Conservation (phyloP, 2,113 vertebrate genomes). For the Grallaria varia region DNA sequence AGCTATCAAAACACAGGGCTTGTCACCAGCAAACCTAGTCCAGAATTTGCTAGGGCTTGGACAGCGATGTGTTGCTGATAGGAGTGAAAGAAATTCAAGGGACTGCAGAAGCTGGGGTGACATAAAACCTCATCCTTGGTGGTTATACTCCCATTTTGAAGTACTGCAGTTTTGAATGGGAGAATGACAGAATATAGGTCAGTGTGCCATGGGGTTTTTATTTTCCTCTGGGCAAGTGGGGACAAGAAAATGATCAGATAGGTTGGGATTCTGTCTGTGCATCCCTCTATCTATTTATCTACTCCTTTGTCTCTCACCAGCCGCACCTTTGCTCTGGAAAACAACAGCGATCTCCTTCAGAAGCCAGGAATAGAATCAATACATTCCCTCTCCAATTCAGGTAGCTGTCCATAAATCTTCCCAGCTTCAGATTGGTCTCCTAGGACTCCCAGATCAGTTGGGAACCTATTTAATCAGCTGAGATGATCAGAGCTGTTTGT, state of each 20-base stretch:
- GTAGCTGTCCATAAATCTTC: slow-evolving; percentile 57
- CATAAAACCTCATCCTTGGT: neutral
- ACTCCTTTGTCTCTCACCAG: neutral
- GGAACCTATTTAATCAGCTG: slow-evolving; percentile 53
- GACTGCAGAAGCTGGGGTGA: neutral
- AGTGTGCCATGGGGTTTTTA: neutral
- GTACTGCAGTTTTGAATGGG: neutral
- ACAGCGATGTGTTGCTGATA: neutral
- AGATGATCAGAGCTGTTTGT: slow-evolving; percentile 19
- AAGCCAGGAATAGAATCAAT: slow-evolving; percentile 24
- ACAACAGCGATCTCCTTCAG: neutral
- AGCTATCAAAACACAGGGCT: neutral
- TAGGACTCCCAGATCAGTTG: slow-evolving; percentile 13
- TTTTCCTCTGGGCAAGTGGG: neutral
- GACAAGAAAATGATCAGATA: neutral
- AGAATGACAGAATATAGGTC: neutral
- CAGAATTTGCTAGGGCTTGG: neutral
- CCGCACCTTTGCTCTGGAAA: neutral
- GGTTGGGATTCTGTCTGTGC: neutral
- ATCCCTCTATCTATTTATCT: neutral
- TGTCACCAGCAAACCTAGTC: neutral
- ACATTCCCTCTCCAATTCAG: slow-evolving; percentile 26
- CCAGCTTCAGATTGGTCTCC: slow-evolving; percentile 41
- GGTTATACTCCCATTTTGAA: neutral
- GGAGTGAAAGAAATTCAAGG: neutral